Percentiles rank a stretch among this genome's conserved stretches.
These are phyloP conservation scores for Drosophila limbata DNA, from an alignment of 2,888 invertebrate genomes.

Conservation along the genomic window DNA sequence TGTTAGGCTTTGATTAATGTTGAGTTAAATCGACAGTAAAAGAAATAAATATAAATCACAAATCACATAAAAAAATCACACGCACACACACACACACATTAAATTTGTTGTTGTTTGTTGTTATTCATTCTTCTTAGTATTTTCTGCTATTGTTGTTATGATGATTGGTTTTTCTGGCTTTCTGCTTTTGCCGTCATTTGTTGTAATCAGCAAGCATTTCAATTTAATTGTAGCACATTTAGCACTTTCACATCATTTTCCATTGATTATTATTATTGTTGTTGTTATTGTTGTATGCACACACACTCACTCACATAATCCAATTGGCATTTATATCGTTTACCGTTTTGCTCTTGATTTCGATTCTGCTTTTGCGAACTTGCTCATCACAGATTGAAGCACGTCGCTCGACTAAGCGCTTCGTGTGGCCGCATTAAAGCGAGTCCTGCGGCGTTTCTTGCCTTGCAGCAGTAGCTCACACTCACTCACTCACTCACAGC, in stretches of 20 bases:
- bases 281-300: slow-evolving; percentile 26
- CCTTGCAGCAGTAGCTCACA: slow-evolving; percentile 76
- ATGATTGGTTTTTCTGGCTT: slow-evolving; percentile 47
- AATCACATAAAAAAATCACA: slow-evolving; percentile 27
- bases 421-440: slow-evolving; percentile 35
- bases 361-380: slow-evolving; percentile 10
- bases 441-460: slow-evolving; percentile 83
- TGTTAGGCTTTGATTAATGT: slow-evolving; percentile 58
- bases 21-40: slow-evolving; percentile 53
- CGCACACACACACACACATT: slow-evolving; percentile 26
- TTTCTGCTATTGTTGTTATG: slow-evolving; percentile 54
- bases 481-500: slow-evolving; percentile 25
- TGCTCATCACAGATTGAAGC: slow-evolving; percentile 79
- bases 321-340: slow-evolving; percentile 50
- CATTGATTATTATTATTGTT: slow-evolving; percentile 43
- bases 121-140: slow-evolving; percentile 24
- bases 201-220: slow-evolving; percentile 75
- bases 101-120: slow-evolving; percentile 38
- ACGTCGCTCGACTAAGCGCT: slow-evolving; percentile 74
- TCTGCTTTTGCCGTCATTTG: slow-evolving; percentile 66
- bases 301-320: slow-evolving; percentile 41
- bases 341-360: slow-evolving; percentile 32
- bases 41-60: slow-evolving; percentile 49
- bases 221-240: slow-evolving; percentile 74
- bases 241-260: slow-evolving; percentile 72